Evolutionary conservation across 2,888 invertebrate species (phyloP).

Genomic region (Unio delphinus): DNA sequence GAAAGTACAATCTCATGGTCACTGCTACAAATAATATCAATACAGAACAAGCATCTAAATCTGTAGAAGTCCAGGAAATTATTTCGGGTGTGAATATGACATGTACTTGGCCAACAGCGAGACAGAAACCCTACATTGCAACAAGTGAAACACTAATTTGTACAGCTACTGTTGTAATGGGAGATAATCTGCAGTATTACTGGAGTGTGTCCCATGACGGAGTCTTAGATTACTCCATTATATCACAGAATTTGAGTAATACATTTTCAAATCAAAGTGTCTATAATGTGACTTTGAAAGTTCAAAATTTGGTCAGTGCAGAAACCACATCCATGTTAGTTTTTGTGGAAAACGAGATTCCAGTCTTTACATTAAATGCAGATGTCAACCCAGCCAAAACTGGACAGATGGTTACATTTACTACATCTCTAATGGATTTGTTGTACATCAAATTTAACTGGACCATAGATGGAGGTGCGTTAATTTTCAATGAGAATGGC

Average conservation of each 20-base stretch:
- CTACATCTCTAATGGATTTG: constrained; percentile 4
- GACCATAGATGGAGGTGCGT: constrained; percentile 6
- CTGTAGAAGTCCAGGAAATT: constrained; percentile 9
- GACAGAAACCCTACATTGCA: constrained; percentile 17
- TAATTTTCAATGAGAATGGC: constrained; percentile 1
- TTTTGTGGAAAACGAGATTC: constrained; percentile 26
- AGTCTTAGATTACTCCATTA: constrained; percentile 4
- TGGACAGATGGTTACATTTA: constrained; percentile 9
- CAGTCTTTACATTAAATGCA: constrained; percentile 14
- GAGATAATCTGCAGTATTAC: constrained; percentile 23
- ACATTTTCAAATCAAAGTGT: constrained; percentile 29
- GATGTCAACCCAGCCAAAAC: constrained; percentile 14
- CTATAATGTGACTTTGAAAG: constrained; percentile 34
- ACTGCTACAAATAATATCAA: constrained; percentile 1
- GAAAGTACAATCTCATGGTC: too few relatives aligned
- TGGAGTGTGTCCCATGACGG: constrained; percentile 28
- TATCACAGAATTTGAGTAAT: constrained; percentile 11
- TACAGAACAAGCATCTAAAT: neutral
- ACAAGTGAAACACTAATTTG: constrained; percentile 20
- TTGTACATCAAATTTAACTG: constrained; percentile 18
- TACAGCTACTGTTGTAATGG: constrained; percentile 19
- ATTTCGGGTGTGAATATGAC: constrained; percentile 7
- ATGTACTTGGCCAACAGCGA: constrained; percentile 15
- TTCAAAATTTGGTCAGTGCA: constrained; percentile 37
- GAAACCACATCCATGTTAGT: constrained; percentile 12